These are phyloP conservation scores for Cephus rjabovi DNA, from an alignment of 2,888 invertebrate genomes.

Conservation along the genomic window DNA sequence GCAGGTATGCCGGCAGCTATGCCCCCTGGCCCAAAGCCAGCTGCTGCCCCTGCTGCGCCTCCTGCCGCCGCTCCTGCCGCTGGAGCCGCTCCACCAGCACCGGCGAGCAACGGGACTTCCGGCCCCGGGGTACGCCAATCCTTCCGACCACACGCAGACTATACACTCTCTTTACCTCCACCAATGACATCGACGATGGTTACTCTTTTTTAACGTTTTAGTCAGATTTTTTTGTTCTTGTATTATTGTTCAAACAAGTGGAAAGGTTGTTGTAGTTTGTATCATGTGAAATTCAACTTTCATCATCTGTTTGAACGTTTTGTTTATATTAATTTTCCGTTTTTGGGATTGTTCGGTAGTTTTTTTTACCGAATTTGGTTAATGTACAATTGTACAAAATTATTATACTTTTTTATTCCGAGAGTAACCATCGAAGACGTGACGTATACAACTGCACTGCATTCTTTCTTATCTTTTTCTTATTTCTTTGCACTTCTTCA, in stretches of 20 bases:
- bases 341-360: neutral
- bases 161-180: conserved; percentile 27
- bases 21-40: conserved; percentile 25
- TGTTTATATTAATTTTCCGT: neutral
- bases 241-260: neutral
- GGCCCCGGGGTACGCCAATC: conserved; percentile 58
- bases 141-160: conserved; percentile 48
- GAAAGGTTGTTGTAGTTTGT: neutral
- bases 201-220: neutral
- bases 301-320: neutral
- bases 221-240: neutral
- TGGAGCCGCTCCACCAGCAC: conserved; percentile 46
- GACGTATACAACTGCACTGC: conserved; percentile 11
- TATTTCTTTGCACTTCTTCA: neutral
- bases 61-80: conserved; percentile 47
- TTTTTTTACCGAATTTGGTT: neutral
- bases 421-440: conserved; percentile 6
- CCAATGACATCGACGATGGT: conserved; percentile 17
- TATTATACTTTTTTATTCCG: neutral
- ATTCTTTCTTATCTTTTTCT: conserved; percentile 1
- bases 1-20: conserved; percentile 18
- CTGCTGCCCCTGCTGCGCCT: conserved; percentile 28
- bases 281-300: neutral
- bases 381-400: no score
- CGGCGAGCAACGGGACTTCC: conserved; percentile 30